Conservation (phyloP, 2,797 vertebrate genomes). For the Lindbergichthys nudifrons region DNA sequence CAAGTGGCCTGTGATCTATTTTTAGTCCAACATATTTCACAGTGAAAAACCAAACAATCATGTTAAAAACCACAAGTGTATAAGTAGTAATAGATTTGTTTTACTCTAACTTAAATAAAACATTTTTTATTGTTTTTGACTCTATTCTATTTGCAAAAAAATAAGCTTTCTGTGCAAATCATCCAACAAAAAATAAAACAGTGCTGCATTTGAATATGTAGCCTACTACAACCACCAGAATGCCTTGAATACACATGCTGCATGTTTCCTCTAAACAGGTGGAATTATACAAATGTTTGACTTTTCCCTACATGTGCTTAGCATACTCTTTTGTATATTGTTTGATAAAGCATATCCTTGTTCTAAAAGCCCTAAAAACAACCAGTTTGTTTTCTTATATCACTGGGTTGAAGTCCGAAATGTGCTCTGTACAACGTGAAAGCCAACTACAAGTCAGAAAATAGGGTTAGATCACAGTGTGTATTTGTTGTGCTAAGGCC, state of each 20-base stretch:
- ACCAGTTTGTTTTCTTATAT: neutral
- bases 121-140: neutral
- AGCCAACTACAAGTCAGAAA: slow-evolving; percentile 39
- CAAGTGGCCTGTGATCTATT: neutral
- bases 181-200: neutral
- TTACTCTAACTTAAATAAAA: neutral
- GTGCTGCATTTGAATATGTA: neutral
- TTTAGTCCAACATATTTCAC: neutral
- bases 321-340: neutral
- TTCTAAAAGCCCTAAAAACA: neutral
- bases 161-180: neutral
- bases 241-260: neutral
- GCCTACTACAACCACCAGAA: slow-evolving; percentile 3
- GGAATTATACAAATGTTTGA: too few species aligned
- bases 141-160: neutral
- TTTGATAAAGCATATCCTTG: neutral
- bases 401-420: slow-evolving; percentile 40
- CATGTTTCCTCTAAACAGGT: too few species aligned
- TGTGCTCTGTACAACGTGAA: slow-evolving; percentile 4
- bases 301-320: too few species aligned
- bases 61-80: neutral
- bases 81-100: neutral
- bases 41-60: neutral
- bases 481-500: slow-evolving; percentile 24
- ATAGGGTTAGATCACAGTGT: slow-evolving; percentile 24